Evolutionary conservation across 2,113 vertebrate genomes (phyloP).

Genomic region (Arenaria interpres): DNA sequence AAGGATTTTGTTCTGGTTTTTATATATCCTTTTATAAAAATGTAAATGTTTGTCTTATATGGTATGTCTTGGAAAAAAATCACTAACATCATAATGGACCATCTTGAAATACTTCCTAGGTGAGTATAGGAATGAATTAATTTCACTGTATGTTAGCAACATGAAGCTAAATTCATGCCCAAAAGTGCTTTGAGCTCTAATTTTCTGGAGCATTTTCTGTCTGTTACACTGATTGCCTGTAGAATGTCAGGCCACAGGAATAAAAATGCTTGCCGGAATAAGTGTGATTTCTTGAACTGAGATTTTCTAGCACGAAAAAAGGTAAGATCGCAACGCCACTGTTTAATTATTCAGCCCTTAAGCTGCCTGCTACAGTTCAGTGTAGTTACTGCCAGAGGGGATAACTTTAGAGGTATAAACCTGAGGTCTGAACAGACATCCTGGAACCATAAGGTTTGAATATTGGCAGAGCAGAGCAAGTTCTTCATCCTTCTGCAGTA

Average conservation of each 20-base stretch:
- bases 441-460: slow-evolving; percentile 14
- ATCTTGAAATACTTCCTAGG: neutral
- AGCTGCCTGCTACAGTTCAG: slow-evolving; percentile 42
- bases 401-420: neutral
- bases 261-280: neutral
- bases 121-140: neutral
- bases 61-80: neutral
- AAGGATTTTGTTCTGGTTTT: neutral
- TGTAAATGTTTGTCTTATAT: neutral
- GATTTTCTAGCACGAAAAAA: slow-evolving; percentile 42
- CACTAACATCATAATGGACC: neutral
- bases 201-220: neutral
- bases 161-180: neutral
- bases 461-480: slow-evolving; percentile 15
- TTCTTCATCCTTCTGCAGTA: slow-evolving; percentile 1
- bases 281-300: slow-evolving; percentile 17
- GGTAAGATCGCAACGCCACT: neutral
- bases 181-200: neutral
- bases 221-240: neutral
- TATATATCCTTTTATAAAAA: neutral
- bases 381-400: neutral
- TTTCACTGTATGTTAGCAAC: neutral
- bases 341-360: slow-evolving; percentile 44
- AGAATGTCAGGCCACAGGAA: neutral
- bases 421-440: slow-evolving; percentile 13